phyloP scores from a whole-genome alignment of 2,888 invertebrate genomes.

The Tetramorium bicarinatum region DNA sequence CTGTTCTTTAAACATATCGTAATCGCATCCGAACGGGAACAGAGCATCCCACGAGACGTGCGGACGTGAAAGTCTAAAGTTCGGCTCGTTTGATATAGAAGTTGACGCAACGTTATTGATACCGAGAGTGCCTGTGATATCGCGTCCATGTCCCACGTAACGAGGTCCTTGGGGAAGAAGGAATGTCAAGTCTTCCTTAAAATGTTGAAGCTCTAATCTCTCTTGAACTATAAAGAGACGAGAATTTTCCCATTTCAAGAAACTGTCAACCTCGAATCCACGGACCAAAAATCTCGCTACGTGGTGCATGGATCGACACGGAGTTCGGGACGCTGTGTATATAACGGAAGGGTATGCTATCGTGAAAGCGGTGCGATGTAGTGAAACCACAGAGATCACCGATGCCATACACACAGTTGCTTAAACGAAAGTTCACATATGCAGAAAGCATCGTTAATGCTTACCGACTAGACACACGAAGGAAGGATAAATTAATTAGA shows the following conservation, averaged over 20 bases:
- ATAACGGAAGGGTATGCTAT: slow-evolving; percentile 21
- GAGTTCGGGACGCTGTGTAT: background rate
- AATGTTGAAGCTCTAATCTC: background rate
- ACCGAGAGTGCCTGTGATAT: background rate
- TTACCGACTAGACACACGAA: slow-evolving; percentile 29
- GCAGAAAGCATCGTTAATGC: slow-evolving; percentile 41
- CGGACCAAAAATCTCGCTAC: background rate
- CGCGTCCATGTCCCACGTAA: background rate
- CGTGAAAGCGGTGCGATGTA: slow-evolving; percentile 43
- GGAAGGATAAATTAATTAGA: slow-evolving; percentile 24
- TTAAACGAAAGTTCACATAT: slow-evolving; percentile 41
- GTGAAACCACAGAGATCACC: slow-evolving; percentile 36
- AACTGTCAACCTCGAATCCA: background rate
- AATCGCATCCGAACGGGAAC: background rate
- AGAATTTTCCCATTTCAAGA: background rate
- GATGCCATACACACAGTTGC: slow-evolving; percentile 30
- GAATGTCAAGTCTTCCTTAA: background rate
- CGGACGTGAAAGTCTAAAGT: slow-evolving; percentile 4
- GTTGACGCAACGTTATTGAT: slow-evolving; percentile 10
- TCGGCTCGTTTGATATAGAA: background rate
- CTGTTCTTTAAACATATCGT: background rate
- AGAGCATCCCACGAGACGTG: background rate
- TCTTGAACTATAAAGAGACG: background rate
- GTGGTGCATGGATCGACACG: background rate
- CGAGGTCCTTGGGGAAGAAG: background rate